Evolutionary conservation across 2,888 invertebrate species (phyloP), one percentile per base, ranked within the genome.

Genomic region (Cryptocephalus primarius): DNA sequence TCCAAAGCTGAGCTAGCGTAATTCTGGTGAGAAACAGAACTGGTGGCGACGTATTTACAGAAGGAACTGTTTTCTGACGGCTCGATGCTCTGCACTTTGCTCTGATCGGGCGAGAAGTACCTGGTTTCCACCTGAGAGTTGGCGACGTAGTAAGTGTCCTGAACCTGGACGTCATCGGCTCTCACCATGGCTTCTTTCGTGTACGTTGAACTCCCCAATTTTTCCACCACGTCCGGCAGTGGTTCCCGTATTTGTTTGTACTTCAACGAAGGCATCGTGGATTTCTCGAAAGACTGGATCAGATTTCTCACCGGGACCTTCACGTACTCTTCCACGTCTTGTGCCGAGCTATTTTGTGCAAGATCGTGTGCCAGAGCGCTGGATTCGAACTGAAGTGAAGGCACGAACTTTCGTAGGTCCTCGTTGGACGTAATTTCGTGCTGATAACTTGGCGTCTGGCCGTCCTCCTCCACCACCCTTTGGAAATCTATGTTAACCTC

Each of bases 281-380:
- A 77, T 57, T 79, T 75, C 57, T 82, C 81, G 55, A 80, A 82
- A 54, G 74, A 76, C 50, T 74, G 72, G 42, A 82, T 81, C 33
- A 82, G 60, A 42, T 62, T 62, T 51, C 65, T 71, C 1, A 75
- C 72, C 31, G 72, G 72, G 43, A 73, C 58, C 58, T 71, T 69
- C 22, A 62, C 58, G 48, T 72, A 71, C 47, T 69, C 61, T 34
- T 67, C 66, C 14, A 62, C 60, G 31, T 54, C 52, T 32, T 22
- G 22, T 33, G 22, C 12, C 3, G 22, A 22, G 6, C 22, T 22
- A 22, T 6, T 22, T 6, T 22, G 22, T 22, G 6, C 22, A 22
- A 22, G 22, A 31, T 40, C 39, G 9, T 32, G 9, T 40, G 36
- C 36, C 32, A 10, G 12, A 14, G 11, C 36, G 34, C 12, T 33